Evolutionary conservation across 1,140 invertebrate genomes (phyloP).

Genomic region (Brachionus koreanus): DNA sequence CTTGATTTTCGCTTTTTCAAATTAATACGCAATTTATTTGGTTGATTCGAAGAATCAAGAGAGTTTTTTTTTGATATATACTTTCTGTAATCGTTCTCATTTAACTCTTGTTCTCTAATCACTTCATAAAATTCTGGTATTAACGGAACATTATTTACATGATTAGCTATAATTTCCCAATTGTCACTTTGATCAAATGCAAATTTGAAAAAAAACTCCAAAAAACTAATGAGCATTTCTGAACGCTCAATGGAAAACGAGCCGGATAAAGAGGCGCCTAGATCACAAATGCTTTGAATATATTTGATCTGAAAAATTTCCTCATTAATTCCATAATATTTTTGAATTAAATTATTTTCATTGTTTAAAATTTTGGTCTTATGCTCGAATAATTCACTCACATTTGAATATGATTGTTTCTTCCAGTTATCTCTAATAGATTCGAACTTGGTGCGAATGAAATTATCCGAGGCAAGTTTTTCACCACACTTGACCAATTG

Average conservation of each 20-base stretch:
- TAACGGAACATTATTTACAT: conserved; percentile 5
- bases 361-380: neutral
- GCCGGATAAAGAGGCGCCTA: neutral
- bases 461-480: neutral
- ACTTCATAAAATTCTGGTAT: neutral
- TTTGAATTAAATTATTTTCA: neutral
- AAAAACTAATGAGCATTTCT: neutral
- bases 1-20: neutral
- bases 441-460: neutral
- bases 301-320: neutral
- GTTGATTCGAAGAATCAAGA: neutral
- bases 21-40: neutral
- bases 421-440: neutral
- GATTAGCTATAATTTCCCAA: neutral
- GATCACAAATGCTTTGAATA: neutral
- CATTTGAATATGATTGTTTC: neutral
- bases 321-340: neutral
- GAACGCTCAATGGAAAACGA: neutral
- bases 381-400: neutral
- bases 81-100: neutral
- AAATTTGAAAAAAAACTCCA: conserved; percentile 41
- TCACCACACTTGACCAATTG: neutral
- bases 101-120: conserved; percentile 2
- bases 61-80: neutral
- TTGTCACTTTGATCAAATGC: conserved; percentile 6